phyloP scores from a whole-genome alignment of 2,888 invertebrate genomes.

The Mycogona germanica region DNA sequence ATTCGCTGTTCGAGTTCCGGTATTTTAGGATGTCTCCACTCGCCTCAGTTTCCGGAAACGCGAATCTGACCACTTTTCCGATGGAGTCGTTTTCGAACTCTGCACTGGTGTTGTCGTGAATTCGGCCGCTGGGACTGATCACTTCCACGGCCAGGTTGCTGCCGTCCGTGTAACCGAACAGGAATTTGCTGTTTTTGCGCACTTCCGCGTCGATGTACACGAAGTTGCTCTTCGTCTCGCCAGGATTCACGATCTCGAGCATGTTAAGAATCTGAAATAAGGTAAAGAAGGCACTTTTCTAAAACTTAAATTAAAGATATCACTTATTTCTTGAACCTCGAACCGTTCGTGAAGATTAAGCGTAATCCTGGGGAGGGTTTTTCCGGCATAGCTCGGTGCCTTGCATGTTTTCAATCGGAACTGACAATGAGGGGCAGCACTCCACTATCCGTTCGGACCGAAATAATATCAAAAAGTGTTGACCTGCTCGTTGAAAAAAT shows the following conservation, averaged over 20 bases:
- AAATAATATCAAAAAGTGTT: too few relatives aligned
- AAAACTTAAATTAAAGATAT: not conserved
- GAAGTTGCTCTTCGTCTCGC: not conserved
- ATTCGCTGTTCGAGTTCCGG: too few relatives aligned
- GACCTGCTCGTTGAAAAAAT: too few relatives aligned
- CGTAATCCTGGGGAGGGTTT: too few relatives aligned
- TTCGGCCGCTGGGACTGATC: constrained; percentile 1
- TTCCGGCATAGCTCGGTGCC: too few relatives aligned
- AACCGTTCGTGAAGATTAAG: too few relatives aligned
- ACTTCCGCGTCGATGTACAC: constrained; percentile 13
- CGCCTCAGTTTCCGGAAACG: too few relatives aligned
- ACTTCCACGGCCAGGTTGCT: not conserved
- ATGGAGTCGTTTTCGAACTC: constrained; percentile 1
- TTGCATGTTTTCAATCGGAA: too few relatives aligned
- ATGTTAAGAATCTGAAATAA: constrained; percentile 9
- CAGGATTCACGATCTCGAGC: constrained; percentile 1
- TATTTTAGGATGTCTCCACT: too few relatives aligned
- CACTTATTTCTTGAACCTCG: not conserved
- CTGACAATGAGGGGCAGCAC: too few relatives aligned
- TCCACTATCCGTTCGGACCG: too few relatives aligned
- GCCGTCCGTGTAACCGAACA: constrained; percentile 13
- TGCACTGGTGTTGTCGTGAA: not conserved
- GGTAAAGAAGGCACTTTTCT: not conserved
- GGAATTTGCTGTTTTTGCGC: constrained; percentile 13
- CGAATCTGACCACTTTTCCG: constrained; percentile 5